Base-by-base conservation (phyloP, 2,797 vertebrate species). In the Lophius americanus region DNA sequence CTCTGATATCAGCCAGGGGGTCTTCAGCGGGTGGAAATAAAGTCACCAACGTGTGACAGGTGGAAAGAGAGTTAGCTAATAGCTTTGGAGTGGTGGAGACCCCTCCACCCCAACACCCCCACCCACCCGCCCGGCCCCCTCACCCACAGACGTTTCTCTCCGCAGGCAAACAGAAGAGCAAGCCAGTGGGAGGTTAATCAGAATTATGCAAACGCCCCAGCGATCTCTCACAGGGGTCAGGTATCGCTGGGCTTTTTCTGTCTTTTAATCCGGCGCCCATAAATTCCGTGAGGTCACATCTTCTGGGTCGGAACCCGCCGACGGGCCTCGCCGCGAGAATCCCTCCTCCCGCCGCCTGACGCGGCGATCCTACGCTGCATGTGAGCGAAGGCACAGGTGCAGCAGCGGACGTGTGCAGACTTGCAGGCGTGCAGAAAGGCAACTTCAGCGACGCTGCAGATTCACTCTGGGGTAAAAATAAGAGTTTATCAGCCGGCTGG, bases 31-130 rank as follows among this genome's bases (percentile, higher is more conserved):
- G 56, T 76, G 58, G 62, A 88, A 90, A 92, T 93, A 82, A 92
- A 93, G 91, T 92, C 85, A 87, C 88, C 88, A 93, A 75, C 74
- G 79, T 87, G 88, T 91, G 90, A 92, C 89, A 91, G 84, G 85
- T 86, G 83, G 81, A 90, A 82, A 80, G 78, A 68, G 83, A 81
- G 82, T 49, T 63, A 89, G 82, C 88, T 84, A 85, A 90, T 85
- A 78, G 79, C 78, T 68, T 71, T 32, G 66, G 82, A 84, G 82
- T 57, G 7, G 64, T 1, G 37, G 71, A 67, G 62, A 73, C 32
- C 39, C 52, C 41, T 8, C 68, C 50, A 56, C 8, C 61, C 35
- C 12, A 8, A 59, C 55, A 3, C n/a, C 1, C 66, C 53, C 66
- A 60, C 70, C 75, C 70, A 70, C 47, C 23, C 23, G 23, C 61